Evolutionary conservation across 2,113 vertebrate genomes (phyloP).

Genomic region (Osmerus eperlanus): DNA sequence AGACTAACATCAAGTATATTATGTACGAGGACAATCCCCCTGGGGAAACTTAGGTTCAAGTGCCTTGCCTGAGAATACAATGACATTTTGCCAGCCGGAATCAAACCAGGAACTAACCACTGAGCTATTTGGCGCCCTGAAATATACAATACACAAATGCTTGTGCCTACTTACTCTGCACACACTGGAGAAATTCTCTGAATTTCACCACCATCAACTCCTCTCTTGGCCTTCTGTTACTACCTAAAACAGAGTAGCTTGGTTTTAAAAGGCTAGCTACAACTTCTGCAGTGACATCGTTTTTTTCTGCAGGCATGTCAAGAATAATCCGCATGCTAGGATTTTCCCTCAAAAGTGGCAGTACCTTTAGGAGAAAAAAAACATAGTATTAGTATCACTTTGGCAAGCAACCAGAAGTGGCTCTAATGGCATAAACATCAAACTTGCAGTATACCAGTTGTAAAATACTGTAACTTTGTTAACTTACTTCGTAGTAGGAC

Average conservation of each 20-base stretch:
- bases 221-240: not conserved
- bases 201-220: not conserved
- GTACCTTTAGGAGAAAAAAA: not conserved
- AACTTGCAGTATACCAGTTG: too few relatives aligned
- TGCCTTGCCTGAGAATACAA: not conserved
- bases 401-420: too few relatives aligned
- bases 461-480: too few relatives aligned
- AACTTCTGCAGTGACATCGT: not conserved
- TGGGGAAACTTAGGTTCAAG: not conserved
- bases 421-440: too few relatives aligned
- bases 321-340: not conserved
- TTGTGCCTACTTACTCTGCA: not conserved
- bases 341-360: not conserved
- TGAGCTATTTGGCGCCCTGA: not conserved
- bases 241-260: not conserved
- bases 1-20: too few relatives aligned
- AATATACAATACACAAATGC: not conserved
- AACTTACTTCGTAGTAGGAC: slow-evolving; percentile 12
- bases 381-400: not conserved
- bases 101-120: not conserved
- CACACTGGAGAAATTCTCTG: not conserved
- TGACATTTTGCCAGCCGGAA: not conserved
- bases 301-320: not conserved
- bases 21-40: too few relatives aligned
- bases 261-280: not conserved